Percentiles rank a stretch among this genome's conserved stretches.
Conservation (phyloP, 37 sponge, comb jelly and placozoan genomes). For the Ianthella basta region DNA sequence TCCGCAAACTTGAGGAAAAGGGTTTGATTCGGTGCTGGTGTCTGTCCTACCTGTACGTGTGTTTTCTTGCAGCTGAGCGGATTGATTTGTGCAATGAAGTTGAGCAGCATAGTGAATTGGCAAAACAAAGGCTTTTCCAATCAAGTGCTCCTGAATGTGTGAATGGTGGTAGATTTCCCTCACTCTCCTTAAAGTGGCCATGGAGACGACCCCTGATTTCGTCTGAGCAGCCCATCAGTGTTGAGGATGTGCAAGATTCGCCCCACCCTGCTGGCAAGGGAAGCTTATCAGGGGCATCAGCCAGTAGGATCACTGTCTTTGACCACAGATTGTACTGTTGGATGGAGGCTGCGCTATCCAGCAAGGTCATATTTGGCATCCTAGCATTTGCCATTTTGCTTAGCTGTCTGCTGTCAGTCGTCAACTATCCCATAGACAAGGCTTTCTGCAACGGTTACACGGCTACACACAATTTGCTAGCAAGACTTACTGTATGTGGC, state of each 20-base stretch:
- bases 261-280: too few species aligned
- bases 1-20: neutral
- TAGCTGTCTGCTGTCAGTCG: neutral
- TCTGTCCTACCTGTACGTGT: neutral
- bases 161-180: too few species aligned
- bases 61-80: neutral
- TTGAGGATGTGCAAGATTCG: too few species aligned
- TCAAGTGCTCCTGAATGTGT: too few species aligned
- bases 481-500: neutral
- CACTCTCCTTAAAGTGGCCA: too few species aligned
- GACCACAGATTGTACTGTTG: neutral
- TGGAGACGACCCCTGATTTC: too few species aligned
- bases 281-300: too few species aligned
- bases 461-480: neutral
- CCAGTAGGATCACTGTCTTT: neutral
- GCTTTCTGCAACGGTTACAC: neutral
- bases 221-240: too few species aligned
- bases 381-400: neutral
- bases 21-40: constrained; percentile 1
- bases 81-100: neutral
- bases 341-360: neutral
- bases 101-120: neutral
- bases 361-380: neutral
- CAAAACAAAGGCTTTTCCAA: neutral
- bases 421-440: neutral